Evolutionary conservation across 2,797 vertebrate species (phyloP), one percentile per base, ranked within the genome.

Genomic region (Helostoma temminkii): DNA sequence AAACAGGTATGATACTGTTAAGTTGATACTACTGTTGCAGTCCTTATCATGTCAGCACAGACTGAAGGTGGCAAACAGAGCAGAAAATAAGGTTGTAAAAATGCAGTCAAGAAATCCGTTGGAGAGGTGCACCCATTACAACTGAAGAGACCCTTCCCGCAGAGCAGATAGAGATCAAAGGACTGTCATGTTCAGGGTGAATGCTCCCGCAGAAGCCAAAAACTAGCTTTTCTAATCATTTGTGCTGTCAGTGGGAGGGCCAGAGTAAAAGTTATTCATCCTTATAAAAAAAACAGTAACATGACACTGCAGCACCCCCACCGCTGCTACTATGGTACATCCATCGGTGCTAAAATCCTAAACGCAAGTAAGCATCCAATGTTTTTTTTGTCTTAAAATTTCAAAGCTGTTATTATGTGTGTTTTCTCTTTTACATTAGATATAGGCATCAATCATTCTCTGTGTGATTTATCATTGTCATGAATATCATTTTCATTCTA

Each of bases 91-190:
- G 74, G 74, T 42, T 24, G 59, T 25, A 18, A 49, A 59, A 71
- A 80, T 43, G 59, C 70, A 81, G 79, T 78, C 19, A 66, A 63
- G 72, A 74, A 80, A 86, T 75, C 56, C 58, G 76, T 39, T 53
- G 67, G 85, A 82, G 81, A 88, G 74, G 45, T 75, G 67, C 78
- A 74, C 78, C 80, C 73, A 84, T 88, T 90, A 88, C 71, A 89
- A 76, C 74, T 82, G 73, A 83, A 81, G 83, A 84, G 87, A 84
- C 75, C 71, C 76, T 71, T 91, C 86, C 71, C 88, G 76, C 66
- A 70, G 82, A 80, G 67, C 61, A 80, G 90, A 92, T 86, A 86
- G 60, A 85, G 78, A 93, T 92, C 86, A 92, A 86, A 87, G 62
- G 52, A 71, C 61, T 59, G 80, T 39, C 48, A 65, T 67, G 81